Percentiles rank a stretch among this genome's conserved stretches.
These are phyloP conservation scores for Tachystola acroxantha DNA, from an alignment of 2,888 invertebrate species.

Conservation along the genomic window DNA sequence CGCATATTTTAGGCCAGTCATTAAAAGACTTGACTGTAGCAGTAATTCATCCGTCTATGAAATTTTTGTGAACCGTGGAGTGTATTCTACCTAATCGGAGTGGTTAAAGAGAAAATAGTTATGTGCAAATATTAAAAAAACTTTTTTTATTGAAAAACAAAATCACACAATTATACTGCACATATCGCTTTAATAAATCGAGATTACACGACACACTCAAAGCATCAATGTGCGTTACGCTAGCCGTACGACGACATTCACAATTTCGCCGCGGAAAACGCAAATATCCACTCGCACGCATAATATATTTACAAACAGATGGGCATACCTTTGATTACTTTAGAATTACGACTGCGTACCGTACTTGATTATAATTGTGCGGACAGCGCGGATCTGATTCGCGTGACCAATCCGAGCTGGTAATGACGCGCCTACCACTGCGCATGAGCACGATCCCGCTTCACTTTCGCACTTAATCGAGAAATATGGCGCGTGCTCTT, in stretches of 20 bases:
- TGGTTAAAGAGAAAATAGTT: too few relatives aligned
- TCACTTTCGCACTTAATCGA: constrained; percentile 76
- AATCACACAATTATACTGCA: too few relatives aligned
- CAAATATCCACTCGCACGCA: constrained; percentile 6
- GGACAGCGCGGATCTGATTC: constrained; percentile 69
- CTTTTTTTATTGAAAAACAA: too few relatives aligned
- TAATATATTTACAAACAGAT: constrained; percentile 53
- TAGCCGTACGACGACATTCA: background rate
- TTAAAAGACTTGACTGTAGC: too few relatives aligned
- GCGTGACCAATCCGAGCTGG: constrained; percentile 69
- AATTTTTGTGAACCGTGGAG: too few relatives aligned
- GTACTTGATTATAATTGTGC: constrained; percentile 74
- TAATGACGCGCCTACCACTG: constrained; percentile 64
- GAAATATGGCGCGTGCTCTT: constrained; percentile 74
- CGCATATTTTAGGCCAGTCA: too few relatives aligned
- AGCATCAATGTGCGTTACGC: background rate
- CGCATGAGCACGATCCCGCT: constrained; percentile 30
- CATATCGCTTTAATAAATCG: too few relatives aligned
- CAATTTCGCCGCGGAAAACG: constrained; percentile 1
- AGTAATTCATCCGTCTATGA: too few relatives aligned
- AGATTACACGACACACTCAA: constrained; percentile 5
- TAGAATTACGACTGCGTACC: constrained; percentile 70
- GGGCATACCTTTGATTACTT: constrained; percentile 67
- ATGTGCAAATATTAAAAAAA: too few relatives aligned
- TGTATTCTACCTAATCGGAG: too few relatives aligned